Conservation (phyloP, 2,113 vertebrate genomes). For the Grallaria varia region DNA sequence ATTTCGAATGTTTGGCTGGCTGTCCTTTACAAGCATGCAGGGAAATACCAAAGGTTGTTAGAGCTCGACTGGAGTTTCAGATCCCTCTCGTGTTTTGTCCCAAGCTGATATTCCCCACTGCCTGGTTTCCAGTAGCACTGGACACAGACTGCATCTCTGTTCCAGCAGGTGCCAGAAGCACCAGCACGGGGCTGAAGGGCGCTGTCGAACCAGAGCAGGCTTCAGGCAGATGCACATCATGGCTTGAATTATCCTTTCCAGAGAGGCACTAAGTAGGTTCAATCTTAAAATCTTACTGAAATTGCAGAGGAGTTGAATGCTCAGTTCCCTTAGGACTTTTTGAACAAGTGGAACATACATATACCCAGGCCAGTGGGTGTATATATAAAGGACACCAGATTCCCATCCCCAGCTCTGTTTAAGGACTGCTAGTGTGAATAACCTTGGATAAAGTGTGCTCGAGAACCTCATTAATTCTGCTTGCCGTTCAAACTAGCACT, state of each 20-base stretch:
- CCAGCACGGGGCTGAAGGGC: background rate
- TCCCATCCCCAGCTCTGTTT: background rate
- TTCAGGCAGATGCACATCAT: background rate
- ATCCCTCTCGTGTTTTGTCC: rapidly evolving
- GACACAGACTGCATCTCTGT: background rate
- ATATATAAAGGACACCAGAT: background rate
- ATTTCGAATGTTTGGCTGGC: background rate
- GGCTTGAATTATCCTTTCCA: background rate
- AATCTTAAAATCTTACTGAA: background rate
- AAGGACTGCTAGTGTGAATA: background rate
- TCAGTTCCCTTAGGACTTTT: background rate
- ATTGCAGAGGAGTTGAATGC: background rate
- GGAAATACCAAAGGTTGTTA: background rate
- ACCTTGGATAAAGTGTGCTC: background rate
- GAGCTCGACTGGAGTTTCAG: background rate
- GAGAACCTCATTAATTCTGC: background rate
- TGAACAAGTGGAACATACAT: background rate
- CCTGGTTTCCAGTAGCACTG: background rate
- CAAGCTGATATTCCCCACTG: background rate
- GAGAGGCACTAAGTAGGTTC: background rate
- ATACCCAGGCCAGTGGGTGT: background rate
- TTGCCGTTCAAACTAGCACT: background rate
- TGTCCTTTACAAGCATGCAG: background rate
- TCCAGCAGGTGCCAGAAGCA: background rate
- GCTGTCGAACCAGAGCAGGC: background rate